Base-by-base conservation (phyloP, 2,797 vertebrate species). In the Choloepus didactylus region DNA sequence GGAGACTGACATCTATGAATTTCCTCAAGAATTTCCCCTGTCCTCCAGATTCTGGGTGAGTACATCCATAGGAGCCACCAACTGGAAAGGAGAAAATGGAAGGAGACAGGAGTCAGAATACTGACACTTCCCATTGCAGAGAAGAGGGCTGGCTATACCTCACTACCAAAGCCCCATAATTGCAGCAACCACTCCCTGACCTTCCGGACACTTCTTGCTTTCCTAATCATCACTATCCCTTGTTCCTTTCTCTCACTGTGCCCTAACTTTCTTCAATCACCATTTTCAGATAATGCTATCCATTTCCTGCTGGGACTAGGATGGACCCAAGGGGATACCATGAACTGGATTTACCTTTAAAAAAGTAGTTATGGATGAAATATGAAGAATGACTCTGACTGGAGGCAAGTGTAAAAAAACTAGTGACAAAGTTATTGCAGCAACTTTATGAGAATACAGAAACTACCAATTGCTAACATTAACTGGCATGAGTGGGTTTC, bases 301-400 rank as follows among this genome's bases (percentile, higher is more conserved):
- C 73, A 38, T 54, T 91, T 83, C 54, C 77, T 67, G n/a, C 0
- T 69, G 59, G 25, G 80, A 77, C 46, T 41, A 84, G 90, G 19
- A 75, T 41, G 41, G 35, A 89, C 70, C 54, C 76, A 86, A 44
- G 9, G 23, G 9, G 16, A 41, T 56, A 72, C 29, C 3, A 51
- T 31, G 8, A 94, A 51, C 29, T 35, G 86, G 49, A 70, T n/a
- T 67, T 54, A 93, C 41, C 79, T 95, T 83, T 83, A 69, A 92
- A 44, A 70, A 70, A 70, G 15, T 9, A 14, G 60, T 67, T 84
- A 81, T 12, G 38, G 7, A 72, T 41, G 4, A 31, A 88, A 44
- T 25, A 59, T 87, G 38, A 66, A 95, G 31, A 82, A 77, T 73
- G 16, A 51, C 21, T 72, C 60, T n/a, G 31, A 75, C 35, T 62